Conservation (phyloP, 1,140 invertebrate species). For the Aphaenogaster rudis region DNA sequence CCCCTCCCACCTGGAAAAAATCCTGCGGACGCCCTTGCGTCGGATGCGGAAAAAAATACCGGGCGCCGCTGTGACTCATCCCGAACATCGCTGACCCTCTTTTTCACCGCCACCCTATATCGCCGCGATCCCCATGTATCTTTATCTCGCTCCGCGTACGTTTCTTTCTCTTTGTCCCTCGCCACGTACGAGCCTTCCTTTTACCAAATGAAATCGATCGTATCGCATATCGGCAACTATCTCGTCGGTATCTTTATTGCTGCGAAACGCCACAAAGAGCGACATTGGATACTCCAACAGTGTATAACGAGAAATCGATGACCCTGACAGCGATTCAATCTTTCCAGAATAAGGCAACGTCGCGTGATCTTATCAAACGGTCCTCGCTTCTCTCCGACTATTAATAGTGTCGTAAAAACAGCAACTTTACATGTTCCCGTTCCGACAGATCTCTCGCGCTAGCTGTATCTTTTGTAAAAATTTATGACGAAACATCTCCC, state of each 20-base stretch:
- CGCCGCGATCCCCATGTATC: background rate
- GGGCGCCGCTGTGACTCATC: slow-evolving; percentile 15
- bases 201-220: background rate
- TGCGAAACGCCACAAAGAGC: background rate
- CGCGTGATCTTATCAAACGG: background rate
- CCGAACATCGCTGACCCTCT: slow-evolving; percentile 9
- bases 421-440: background rate
- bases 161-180: slow-evolving; percentile 5
- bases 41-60: background rate
- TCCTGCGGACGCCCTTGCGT: background rate
- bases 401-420: slow-evolving; percentile 24
- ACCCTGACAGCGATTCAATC: background rate
- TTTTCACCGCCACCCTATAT: background rate
- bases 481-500: background rate
- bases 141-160: background rate
- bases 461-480: background rate
- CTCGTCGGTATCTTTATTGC: background rate
- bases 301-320: slow-evolving; percentile 10
- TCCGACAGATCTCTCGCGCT: background rate
- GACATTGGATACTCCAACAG: background rate
- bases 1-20: too few species aligned
- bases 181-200: background rate
- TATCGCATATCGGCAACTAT: background rate
- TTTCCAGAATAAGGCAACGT: background rate
- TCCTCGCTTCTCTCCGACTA: background rate